Conservation (phyloP, 92 coral and sea anemone genomes). For the Epizoanthus scotinus region DNA sequence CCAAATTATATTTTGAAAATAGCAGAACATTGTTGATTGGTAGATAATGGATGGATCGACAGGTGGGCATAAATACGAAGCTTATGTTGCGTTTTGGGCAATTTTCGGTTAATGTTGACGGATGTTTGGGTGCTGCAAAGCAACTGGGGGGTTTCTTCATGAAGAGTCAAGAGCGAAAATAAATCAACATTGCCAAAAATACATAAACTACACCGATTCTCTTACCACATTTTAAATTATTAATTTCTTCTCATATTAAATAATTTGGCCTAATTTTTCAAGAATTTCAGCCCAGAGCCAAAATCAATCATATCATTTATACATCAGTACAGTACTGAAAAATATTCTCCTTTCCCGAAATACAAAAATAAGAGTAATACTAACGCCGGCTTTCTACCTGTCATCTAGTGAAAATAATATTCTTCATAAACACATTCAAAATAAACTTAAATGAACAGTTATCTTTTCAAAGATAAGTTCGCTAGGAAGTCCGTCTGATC, state of each 20-base stretch:
- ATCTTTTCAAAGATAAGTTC: not conserved
- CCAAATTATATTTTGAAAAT: constrained; percentile 14
- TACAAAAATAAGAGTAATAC: not conserved
- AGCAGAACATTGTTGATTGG: constrained; percentile 30
- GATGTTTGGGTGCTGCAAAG: constrained; percentile 18
- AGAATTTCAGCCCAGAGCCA: not conserved
- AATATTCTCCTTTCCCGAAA: not conserved
- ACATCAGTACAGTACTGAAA: too few relatives aligned
- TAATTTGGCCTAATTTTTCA: not conserved
- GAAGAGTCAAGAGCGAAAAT: not conserved
- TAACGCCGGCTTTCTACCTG: not conserved
- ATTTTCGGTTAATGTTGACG: constrained; percentile 14
- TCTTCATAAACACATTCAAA: constrained; percentile 6
- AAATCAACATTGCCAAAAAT: constrained; percentile 6
- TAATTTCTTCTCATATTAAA: not conserved
- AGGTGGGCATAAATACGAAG: constrained; percentile 8
- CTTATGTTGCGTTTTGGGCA: constrained; percentile 7
- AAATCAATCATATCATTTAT: not conserved
- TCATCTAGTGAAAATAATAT: not conserved
- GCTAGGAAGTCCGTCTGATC: not conserved
- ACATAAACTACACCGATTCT: not conserved
- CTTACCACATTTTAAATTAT: not conserved
- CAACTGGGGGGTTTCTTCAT: constrained; percentile 10
- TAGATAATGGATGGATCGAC: constrained; percentile 11
- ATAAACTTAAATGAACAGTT: constrained; percentile 9